A percentile compares a stretch with the other conserved stretches of the same genome.
Conservation (phyloP, 2,113 vertebrate genomes). For the Leptodactylus fuscus region DNA sequence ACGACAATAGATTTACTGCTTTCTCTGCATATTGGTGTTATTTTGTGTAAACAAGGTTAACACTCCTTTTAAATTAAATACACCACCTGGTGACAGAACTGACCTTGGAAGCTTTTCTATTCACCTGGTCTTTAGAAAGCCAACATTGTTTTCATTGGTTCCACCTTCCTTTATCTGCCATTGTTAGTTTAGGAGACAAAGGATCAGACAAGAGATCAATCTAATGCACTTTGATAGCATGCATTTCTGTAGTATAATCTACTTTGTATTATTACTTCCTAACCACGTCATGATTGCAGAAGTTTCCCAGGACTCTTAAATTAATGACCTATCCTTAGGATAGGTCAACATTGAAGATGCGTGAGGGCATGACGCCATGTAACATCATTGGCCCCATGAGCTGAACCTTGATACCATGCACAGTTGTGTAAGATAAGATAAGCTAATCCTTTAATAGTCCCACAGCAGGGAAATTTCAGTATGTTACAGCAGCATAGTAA, state of each 20-base stretch:
- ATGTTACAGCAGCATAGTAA: too few relatives aligned
- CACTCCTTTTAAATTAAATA: conserved; percentile 90
- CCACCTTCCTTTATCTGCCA: conserved; percentile 43
- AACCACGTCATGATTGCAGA: background rate
- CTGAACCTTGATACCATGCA: too few relatives aligned
- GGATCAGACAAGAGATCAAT: background rate
- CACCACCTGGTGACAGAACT: conserved; percentile 88
- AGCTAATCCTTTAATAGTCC: too few relatives aligned
- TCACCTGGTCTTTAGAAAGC: conserved; percentile 63
- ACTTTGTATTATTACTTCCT: background rate
- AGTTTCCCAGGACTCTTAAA: too few relatives aligned
- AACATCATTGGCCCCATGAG: too few relatives aligned
- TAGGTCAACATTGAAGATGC: too few relatives aligned
- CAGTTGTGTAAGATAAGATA: too few relatives aligned
- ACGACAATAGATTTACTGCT: conserved; percentile 93
- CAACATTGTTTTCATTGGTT: conserved; percentile 27
- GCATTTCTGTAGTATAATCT: background rate
- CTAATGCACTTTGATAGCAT: background rate
- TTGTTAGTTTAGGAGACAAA: conserved; percentile 40
- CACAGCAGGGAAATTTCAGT: too few relatives aligned
- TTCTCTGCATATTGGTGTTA: conserved; percentile 85
- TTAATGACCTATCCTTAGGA: too few relatives aligned
- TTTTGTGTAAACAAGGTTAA: conserved; percentile 98
- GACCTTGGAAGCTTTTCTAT: conserved; percentile 82
- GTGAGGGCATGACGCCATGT: too few relatives aligned